phyloP scores from a whole-genome alignment of 2,113 vertebrate species.

The Crotophaga sulcirostris region DNA sequence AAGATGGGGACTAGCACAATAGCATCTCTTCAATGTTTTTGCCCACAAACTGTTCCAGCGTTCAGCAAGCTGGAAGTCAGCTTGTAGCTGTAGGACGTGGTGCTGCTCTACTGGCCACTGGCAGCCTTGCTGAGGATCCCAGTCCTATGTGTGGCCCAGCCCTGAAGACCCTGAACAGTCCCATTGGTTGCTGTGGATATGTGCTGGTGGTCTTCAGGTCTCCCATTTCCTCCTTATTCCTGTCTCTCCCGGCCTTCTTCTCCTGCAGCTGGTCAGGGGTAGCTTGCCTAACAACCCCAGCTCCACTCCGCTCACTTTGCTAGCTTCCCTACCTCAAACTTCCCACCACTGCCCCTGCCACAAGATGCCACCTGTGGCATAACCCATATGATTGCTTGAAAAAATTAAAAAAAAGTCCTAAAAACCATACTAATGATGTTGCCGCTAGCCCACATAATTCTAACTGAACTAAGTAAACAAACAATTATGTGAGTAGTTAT shows the following conservation, averaged over 20 bases:
- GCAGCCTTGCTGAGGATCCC: not conserved
- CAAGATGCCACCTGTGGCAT: not conserved
- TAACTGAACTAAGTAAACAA: not conserved
- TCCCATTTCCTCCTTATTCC: not conserved
- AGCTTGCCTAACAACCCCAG: not conserved
- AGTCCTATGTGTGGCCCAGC: not conserved
- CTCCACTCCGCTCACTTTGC: not conserved
- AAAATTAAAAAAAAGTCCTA: not conserved
- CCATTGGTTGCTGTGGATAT: accelerated
- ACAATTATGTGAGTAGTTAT: not conserved
- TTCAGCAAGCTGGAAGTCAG: not conserved
- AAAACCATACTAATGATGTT: not conserved
- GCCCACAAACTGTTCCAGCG: accelerated
- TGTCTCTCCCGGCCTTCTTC: not conserved
- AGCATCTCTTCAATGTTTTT: accelerated
- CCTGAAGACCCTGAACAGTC: not conserved
- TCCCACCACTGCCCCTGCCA: not conserved
- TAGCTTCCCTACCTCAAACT: not conserved
- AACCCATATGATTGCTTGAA: not conserved
- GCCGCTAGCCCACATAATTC: not conserved
- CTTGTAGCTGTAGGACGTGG: not conserved
- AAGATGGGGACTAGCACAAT: not conserved
- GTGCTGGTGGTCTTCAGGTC: not conserved
- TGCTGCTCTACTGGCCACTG: not conserved
- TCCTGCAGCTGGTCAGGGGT: not conserved